Conservation (phyloP, 2,797 vertebrate species). For the Sebastes elongatus region DNA sequence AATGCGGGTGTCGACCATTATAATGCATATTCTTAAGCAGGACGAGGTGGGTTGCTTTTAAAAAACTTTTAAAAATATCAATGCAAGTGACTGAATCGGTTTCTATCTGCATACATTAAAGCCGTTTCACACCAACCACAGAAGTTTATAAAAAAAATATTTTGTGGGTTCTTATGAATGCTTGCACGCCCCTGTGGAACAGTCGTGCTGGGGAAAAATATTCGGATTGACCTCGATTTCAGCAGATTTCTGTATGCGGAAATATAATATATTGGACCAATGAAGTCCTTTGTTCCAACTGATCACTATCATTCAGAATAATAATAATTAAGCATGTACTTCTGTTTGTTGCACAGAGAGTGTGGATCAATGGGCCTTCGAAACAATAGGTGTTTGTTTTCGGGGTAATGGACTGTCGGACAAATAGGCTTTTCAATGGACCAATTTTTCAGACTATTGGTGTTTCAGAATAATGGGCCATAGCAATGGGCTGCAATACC, state of each 20-base stretch:
- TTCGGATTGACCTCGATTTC: rapidly evolving
- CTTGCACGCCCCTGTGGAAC: background rate
- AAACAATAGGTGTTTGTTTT: background rate
- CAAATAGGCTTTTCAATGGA: background rate
- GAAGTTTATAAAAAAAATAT: background rate
- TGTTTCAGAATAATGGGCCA: too few relatives aligned
- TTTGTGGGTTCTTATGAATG: background rate
- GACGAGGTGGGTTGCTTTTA: background rate
- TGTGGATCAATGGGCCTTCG: background rate
- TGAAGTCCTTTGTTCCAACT: background rate
- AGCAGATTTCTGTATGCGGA: too few relatives aligned
- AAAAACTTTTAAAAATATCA: background rate
- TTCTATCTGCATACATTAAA: background rate
- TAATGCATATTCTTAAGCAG: background rate
- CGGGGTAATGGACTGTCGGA: background rate
- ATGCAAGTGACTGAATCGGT: background rate
- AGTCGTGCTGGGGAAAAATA: background rate
- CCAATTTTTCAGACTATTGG: too few relatives aligned
- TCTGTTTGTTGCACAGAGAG: background rate
- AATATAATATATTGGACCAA: background rate
- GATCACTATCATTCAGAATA: rapidly evolving
- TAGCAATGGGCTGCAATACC: background rate
- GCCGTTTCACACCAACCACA: background rate
- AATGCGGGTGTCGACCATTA: background rate
- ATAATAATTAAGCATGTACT: background rate